These are phyloP conservation scores for Diogma glabrata DNA, from an alignment of 2,888 invertebrate genomes.

Conservation along the genomic window DNA sequence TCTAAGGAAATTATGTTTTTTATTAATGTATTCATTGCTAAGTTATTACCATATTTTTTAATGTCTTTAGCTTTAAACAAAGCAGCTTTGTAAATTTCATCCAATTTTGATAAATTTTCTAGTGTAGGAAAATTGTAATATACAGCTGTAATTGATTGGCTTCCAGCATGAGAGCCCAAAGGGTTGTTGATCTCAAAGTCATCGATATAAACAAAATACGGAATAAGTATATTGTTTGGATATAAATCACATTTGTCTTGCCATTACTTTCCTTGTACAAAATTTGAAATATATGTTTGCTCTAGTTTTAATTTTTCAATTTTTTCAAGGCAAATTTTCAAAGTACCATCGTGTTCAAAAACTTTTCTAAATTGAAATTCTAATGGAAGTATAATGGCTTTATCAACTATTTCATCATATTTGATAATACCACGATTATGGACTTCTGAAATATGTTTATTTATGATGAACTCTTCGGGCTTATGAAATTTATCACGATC, in stretches of 20 bases:
- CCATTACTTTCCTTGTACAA: slow-evolving; percentile 11
- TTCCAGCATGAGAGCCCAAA: too few relatives aligned
- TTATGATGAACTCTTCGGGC: slow-evolving; percentile 1
- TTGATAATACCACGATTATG: not conserved
- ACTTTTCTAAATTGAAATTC: slow-evolving; percentile 7
- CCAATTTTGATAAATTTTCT: too few relatives aligned
- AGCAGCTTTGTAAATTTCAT: too few relatives aligned
- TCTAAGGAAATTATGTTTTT: slow-evolving; percentile 10
- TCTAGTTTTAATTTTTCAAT: not conserved
- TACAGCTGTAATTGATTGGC: too few relatives aligned
- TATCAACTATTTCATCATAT: not conserved
- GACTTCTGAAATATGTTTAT: not conserved
- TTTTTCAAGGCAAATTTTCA: slow-evolving; percentile 3
- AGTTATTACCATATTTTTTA: too few relatives aligned
- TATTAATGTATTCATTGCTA: too few relatives aligned
- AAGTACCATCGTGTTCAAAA: not conserved
- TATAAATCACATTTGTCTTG: slow-evolving; percentile 7
- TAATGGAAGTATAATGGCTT: slow-evolving; percentile 1
- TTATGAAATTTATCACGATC: slow-evolving; percentile 1
- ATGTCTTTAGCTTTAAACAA: too few relatives aligned
- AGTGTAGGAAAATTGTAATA: too few relatives aligned
- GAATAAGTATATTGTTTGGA: too few relatives aligned
- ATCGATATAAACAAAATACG: too few relatives aligned
- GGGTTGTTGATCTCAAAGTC: too few relatives aligned
- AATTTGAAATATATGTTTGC: slow-evolving; percentile 5